Evolutionary conservation across 2,888 invertebrate genomes (phyloP), one percentile per base, ranked within the genome.

Genomic region (Anoplius nigerrimus): DNA sequence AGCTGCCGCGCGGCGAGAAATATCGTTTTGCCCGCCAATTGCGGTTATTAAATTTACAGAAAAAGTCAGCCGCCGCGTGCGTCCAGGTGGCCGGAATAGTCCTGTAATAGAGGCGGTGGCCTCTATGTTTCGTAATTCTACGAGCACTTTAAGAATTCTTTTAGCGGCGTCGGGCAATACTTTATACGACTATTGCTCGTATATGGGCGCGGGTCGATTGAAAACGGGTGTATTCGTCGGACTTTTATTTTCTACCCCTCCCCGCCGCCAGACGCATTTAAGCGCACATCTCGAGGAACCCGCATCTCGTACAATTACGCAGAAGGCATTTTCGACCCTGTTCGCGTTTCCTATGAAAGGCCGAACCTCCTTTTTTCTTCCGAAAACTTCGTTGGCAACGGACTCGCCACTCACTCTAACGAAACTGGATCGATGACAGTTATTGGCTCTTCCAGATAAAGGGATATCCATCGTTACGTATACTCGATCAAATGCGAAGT

Each of bases 291-390:
- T 71, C 74, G 68, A 20, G 42, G 66, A 71, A 67, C 79, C 79
- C 79, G 79, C 79, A 79, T 79, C 69, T 77, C 75, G 71, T 77
- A 66, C 79, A 79, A 79, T 73, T 79, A 79, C 75, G 77, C 64
- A 2, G 59, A 62, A 60, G 65, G 76, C 72, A 68, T 69, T 59
- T 67, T 69, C 34, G 11, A 6, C 34, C 34, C 34, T 6, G 34
- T 6, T 34, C 34, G 34, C 78, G 74, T 67, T 74, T 76, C 72
- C 74, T 77, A 79, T 71, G 71, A 75, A 72, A 71, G 77, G 75
- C 72, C 72, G 79, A 61, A 69, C 76, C 69, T 74, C 74, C 77
- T 69, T 34, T 13, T 71, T 74, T 76, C 77, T 69, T 34, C 34
- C 71, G 65, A 72, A 69, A 74, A 72, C 64, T 56, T 42, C 20